Percentiles rank a stretch among this genome's conserved stretches.
phyloP scores from a whole-genome alignment of 1,140 invertebrate species.

The Melipona quadrifasciata region DNA sequence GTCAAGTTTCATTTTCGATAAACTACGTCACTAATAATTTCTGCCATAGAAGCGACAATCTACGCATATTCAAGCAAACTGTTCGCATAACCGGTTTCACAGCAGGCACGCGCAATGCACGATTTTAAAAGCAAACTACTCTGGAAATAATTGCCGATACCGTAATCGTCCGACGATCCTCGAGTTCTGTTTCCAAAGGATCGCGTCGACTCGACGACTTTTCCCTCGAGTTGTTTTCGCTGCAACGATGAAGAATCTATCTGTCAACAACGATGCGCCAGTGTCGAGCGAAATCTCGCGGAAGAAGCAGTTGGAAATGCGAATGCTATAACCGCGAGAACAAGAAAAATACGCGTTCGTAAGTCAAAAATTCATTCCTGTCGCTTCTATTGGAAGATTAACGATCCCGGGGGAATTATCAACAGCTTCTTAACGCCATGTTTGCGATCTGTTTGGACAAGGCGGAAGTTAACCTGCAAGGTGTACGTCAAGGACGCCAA shows the following conservation, averaged over 20 bases:
- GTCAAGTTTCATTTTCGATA: background rate
- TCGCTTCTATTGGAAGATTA: background rate
- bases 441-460: background rate
- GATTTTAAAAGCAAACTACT: background rate
- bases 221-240: constrained; percentile 27
- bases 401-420: background rate
- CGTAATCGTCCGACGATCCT: background rate
- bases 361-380: background rate
- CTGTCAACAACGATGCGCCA: constrained; percentile 38
- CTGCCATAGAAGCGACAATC: background rate
- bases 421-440: background rate
- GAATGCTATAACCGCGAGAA: background rate
- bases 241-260: constrained; percentile 42
- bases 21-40: background rate
- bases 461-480: background rate
- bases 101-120: background rate
- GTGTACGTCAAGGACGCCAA: background rate
- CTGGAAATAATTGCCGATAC: constrained; percentile 12
- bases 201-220: constrained; percentile 46
- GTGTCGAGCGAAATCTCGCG: constrained; percentile 16
- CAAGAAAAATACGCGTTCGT: background rate
- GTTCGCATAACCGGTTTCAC: background rate
- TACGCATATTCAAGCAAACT: background rate
- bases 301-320: background rate
- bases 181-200: background rate